phyloP scores from a whole-genome alignment of 35 echinoderm and acorn worm species.

The Ophiothrix spiculata region DNA sequence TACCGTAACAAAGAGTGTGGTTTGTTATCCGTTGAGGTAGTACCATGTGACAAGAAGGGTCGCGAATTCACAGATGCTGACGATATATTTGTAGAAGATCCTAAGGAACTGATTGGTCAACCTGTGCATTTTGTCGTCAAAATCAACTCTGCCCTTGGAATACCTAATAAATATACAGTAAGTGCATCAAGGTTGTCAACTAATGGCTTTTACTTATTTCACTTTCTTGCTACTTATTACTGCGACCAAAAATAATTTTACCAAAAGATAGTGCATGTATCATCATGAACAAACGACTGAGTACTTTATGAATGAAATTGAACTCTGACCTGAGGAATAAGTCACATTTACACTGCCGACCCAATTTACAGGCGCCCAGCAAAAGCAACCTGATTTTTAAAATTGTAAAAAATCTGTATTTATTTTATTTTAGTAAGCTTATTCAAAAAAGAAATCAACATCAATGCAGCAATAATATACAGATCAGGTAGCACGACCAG shows the following conservation, averaged over 20 bases:
- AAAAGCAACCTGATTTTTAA: no score
- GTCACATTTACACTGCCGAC: no score
- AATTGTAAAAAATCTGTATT: no score
- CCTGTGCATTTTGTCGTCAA: slow-evolving; percentile 87
- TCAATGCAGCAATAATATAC: no score
- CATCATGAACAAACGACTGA: neutral
- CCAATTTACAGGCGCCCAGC: no score
- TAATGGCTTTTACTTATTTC: no score
- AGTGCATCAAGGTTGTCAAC: neutral
- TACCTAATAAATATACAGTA: slow-evolving; percentile 88
- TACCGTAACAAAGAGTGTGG: slow-evolving; percentile 76
- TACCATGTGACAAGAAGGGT: slow-evolving; percentile 75
- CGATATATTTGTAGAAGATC: slow-evolving; percentile 96
- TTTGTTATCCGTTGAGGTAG: slow-evolving; percentile 73
- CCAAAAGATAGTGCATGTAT: neutral
- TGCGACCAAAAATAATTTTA: neutral
- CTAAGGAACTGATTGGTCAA: slow-evolving; percentile 78
- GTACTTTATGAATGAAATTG: no score
- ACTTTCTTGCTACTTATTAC: neutral
- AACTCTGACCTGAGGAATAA: no score
- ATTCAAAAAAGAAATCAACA: no score
- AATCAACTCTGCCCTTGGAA: slow-evolving; percentile 58
- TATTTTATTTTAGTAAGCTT: no score
- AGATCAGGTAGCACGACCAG: no score
- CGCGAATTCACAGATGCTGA: slow-evolving; percentile 87